Percentiles rank a stretch among this genome's conserved stretches.
Evolutionary conservation across 2,797 vertebrate genomes (phyloP).

Genomic region (Pangasius larnaudii): DNA sequence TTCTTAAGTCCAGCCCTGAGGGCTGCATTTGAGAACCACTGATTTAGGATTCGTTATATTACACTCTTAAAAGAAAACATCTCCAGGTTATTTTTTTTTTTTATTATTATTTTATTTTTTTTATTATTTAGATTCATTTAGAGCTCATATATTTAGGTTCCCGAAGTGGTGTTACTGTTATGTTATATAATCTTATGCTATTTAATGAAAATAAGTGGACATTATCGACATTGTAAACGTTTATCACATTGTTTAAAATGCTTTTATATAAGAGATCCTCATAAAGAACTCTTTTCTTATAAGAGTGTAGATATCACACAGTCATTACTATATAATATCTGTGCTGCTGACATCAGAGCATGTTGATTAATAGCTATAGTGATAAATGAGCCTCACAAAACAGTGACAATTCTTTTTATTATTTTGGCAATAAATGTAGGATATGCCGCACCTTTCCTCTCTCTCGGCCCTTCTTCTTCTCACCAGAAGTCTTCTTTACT

Average conservation of each 20-base stretch:
- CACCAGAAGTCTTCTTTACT: slow-evolving; percentile 67
- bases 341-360: no score
- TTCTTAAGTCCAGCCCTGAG: neutral
- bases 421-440: neutral
- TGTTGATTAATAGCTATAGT: neutral
- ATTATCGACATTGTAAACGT: neutral
- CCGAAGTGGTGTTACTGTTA: neutral
- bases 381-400: neutral
- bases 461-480: slow-evolving; percentile 75
- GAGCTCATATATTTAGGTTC: neutral
- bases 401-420: no score
- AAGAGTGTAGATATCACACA: neutral
- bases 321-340: neutral
- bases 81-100: neutral
- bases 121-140: neutral
- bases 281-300: neutral
- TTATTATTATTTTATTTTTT: no score
- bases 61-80: slow-evolving; percentile 12
- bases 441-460: slow-evolving; percentile 72
- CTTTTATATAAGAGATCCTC: neutral
- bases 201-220: neutral
- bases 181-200: neutral
- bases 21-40: neutral
- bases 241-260: neutral
- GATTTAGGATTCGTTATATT: neutral